Conservation (phyloP, 2,888 invertebrate species). For the Rhagium mordax region DNA sequence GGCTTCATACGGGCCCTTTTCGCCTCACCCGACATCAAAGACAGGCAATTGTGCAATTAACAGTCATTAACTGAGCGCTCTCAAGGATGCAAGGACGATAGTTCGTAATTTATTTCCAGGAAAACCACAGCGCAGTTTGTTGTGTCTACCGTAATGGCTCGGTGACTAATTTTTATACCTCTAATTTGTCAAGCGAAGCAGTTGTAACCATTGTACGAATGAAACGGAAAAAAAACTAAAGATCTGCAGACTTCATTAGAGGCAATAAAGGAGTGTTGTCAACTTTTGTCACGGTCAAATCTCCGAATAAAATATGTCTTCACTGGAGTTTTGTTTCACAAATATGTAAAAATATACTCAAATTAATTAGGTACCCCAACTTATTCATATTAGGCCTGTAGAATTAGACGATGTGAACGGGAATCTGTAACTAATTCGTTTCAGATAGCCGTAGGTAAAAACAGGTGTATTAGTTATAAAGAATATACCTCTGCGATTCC, state of each 20-base stretch:
- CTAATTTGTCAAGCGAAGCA: constrained; percentile 28
- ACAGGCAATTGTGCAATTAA: constrained; percentile 48
- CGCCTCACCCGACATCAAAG: constrained; percentile 39
- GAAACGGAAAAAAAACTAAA: neutral
- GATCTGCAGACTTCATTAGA: neutral
- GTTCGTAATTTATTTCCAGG: constrained; percentile 40
- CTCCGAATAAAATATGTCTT: too few species aligned
- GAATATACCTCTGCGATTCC: too few species aligned
- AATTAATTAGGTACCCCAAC: too few species aligned
- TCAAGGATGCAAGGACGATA: constrained; percentile 38
- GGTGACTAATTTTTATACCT: constrained; percentile 33
- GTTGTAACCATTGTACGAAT: neutral
- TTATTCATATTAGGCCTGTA: too few species aligned
- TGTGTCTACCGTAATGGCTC: constrained; percentile 13
- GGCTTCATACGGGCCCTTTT: constrained; percentile 32
- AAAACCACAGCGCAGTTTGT: constrained; percentile 26
- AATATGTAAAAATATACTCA: too few species aligned
- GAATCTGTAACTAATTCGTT: too few species aligned
- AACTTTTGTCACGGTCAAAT: neutral
- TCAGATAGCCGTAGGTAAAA: too few species aligned
- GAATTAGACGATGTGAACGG: too few species aligned
- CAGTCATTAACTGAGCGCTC: constrained; percentile 39
- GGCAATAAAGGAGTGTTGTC: neutral
- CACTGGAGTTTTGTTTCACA: too few species aligned
- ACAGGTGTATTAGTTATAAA: too few species aligned